These are phyloP conservation scores for Folsomia manolachei DNA, from an alignment of 2,888 invertebrate species.

Conservation along the genomic window DNA sequence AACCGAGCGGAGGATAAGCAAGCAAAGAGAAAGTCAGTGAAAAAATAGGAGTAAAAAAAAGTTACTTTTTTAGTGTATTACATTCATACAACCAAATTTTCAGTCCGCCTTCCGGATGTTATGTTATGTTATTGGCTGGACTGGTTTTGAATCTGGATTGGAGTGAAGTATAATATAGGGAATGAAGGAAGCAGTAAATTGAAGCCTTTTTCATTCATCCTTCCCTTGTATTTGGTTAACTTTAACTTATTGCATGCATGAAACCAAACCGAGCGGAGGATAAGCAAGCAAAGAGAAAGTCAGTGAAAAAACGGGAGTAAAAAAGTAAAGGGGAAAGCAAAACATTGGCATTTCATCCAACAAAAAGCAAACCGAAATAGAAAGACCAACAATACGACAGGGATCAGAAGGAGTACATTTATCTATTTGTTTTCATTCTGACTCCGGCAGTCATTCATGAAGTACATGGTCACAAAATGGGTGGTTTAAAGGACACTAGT, in stretches of 20 bases:
- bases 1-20: not conserved
- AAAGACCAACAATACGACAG: not conserved
- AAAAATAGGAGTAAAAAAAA: too few species aligned
- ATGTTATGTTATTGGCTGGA: too few species aligned
- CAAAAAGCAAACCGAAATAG: not conserved
- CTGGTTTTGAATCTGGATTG: too few species aligned
- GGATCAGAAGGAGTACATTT: slow-evolving; percentile 8
- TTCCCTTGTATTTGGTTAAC: not conserved
- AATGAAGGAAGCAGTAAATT: slow-evolving; percentile 1
- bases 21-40: not conserved
- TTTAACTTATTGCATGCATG: not conserved
- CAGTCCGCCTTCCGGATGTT: too few species aligned
- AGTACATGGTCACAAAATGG: too few species aligned
- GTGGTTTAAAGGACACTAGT: too few species aligned
- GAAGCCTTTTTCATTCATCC: not conserved
- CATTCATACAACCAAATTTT: too few species aligned
- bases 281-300: not conserved
- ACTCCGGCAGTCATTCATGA: too few species aligned
- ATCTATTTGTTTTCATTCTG: slow-evolving; percentile 13
- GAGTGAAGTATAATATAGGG: not conserved
- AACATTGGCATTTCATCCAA: not conserved
- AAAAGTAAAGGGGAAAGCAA: slow-evolving; percentile 5
- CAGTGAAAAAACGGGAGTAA: too few species aligned
- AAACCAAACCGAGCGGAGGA: not conserved
- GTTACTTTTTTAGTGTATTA: too few species aligned